Evolutionary conservation across 2,113 vertebrate genomes (phyloP).

Genomic region (Dipodomys stephensi): DNA sequence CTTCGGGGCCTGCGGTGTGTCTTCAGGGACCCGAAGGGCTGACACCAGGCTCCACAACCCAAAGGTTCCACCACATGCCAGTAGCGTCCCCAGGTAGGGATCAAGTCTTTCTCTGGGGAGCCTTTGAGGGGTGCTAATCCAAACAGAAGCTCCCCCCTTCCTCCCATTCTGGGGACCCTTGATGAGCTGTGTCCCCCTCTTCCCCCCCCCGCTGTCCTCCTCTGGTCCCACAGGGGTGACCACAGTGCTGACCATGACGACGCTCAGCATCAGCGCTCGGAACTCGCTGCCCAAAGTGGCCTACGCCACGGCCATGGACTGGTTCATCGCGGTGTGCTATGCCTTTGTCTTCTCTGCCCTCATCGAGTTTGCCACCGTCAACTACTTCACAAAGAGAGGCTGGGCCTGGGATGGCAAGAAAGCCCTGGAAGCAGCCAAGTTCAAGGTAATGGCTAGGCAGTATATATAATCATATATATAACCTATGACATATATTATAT

Average conservation of each 20-base stretch:
- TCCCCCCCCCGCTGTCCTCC: too few relatives aligned
- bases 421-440: conserved; percentile 95
- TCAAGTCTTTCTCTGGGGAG: background rate
- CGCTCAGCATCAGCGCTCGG: conserved; percentile 97
- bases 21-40: background rate
- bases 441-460: conserved; percentile 88
- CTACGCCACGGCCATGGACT: conserved; percentile 99
- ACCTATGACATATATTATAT: too few relatives aligned
- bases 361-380: conserved; percentile 98
- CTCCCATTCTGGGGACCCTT: background rate
- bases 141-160: background rate
- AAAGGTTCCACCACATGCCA: background rate
- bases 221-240: conserved; percentile 91
- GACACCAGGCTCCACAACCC: too few relatives aligned
- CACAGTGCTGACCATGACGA: conserved; percentile 99
- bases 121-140: background rate
- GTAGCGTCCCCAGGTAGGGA: too few relatives aligned
- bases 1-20: background rate
- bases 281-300: conserved; percentile 99
- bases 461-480: too few relatives aligned
- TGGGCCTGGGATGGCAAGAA: conserved; percentile 99
- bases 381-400: conserved; percentile 99
- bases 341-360: conserved; percentile 98
- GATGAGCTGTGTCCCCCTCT: background rate
- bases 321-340: conserved; percentile 99